Evolutionary conservation across 1,140 invertebrate genomes (phyloP).

Genomic region (Orius insidiosus): DNA sequence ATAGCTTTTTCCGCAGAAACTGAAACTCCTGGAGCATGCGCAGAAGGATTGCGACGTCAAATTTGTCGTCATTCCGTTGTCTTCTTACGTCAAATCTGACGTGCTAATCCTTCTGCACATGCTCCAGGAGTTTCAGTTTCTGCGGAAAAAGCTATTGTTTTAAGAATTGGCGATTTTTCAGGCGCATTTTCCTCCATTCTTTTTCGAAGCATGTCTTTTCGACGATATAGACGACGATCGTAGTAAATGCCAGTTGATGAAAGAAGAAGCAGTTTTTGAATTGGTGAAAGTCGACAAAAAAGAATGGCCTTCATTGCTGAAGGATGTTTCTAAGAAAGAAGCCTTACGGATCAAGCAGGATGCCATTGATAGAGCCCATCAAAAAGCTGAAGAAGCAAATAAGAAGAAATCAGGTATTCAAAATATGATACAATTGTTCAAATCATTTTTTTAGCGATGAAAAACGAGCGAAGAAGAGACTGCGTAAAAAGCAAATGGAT

Average conservation of each 20-base stretch:
- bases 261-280: constrained; percentile 38
- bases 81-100: too few relatives aligned
- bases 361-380: constrained; percentile 31
- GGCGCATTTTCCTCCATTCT: constrained; percentile 41
- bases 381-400: constrained; percentile 33
- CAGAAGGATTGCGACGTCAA: too few relatives aligned
- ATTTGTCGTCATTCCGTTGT: too few relatives aligned
- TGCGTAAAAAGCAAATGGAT: constrained; percentile 41
- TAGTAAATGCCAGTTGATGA: constrained; percentile 36
- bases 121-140: too few relatives aligned
- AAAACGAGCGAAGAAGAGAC: constrained; percentile 28
- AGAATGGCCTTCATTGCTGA: constrained; percentile 35
- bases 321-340: constrained; percentile 31
- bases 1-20: too few relatives aligned
- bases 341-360: constrained; percentile 32
- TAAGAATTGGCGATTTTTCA: constrained; percentile 23
- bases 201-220: constrained; percentile 45
- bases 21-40: too few relatives aligned
- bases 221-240: constrained; percentile 33
- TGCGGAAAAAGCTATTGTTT: too few relatives aligned
- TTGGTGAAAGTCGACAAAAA: constrained; percentile 33
- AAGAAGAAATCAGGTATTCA: constrained; percentile 29
- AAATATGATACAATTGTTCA: constrained; percentile 4
- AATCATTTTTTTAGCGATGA: constrained; percentile 21
- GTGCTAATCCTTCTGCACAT: too few relatives aligned